phyloP scores from a whole-genome alignment of 2,888 invertebrate species.

The Baronia brevicornis region DNA sequence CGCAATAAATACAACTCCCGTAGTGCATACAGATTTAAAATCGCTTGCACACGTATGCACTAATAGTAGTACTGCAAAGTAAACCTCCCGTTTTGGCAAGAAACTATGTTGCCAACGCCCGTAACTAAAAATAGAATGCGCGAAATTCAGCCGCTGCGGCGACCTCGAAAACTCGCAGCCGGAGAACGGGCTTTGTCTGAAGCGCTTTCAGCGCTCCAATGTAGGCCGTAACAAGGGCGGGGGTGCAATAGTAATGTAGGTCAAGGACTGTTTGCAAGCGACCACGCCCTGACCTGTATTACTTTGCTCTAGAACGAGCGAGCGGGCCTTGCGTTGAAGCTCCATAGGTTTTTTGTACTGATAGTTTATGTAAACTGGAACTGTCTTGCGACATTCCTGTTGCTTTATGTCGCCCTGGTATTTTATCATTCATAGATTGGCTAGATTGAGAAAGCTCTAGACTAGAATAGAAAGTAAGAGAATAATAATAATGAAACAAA shows the following conservation, averaged over 20 bases:
- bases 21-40: neutral
- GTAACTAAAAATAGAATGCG: conserved; percentile 31
- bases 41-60: conserved; percentile 4
- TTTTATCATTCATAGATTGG: too few relatives aligned
- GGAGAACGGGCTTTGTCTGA: conserved; percentile 11
- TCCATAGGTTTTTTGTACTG: conserved; percentile 9
- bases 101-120: conserved; percentile 32
- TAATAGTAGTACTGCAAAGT: neutral
- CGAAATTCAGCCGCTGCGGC: conserved; percentile 25
- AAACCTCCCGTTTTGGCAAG: conserved; percentile 8
- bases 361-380: conserved; percentile 12
- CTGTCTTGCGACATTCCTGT: conserved; percentile 7
- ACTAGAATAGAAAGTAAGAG: too few relatives aligned
- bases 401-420: conserved; percentile 4
- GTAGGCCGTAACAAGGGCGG: conserved; percentile 9
- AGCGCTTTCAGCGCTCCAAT: conserved; percentile 20
- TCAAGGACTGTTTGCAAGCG: conserved; percentile 25
- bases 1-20: neutral
- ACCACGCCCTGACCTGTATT: conserved; percentile 22
- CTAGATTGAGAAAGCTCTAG: too few relatives aligned
- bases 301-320: conserved; percentile 12
- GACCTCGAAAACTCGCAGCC: conserved; percentile 17
- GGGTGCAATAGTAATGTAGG: conserved; percentile 21
- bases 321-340: conserved; percentile 15
- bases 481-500: too few relatives aligned